Percentiles rank a stretch among this genome's conserved stretches.
These are phyloP conservation scores for Phanerotoma sp. DNA, from an alignment of 2,888 invertebrate genomes.

Conservation along the genomic window DNA sequence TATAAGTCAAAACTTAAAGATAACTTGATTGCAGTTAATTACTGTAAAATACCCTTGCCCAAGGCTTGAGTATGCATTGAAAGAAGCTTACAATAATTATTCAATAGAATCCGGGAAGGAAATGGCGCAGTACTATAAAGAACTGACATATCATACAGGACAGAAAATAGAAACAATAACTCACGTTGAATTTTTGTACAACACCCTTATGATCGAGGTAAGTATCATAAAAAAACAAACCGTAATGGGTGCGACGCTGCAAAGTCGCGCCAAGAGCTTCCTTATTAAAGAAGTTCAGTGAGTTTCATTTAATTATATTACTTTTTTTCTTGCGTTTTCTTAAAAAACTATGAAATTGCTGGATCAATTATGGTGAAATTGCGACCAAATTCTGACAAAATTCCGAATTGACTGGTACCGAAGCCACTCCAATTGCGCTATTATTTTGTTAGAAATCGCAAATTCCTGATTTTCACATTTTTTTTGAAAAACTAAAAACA, in stretches of 20 bases:
- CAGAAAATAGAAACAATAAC: constrained; percentile 62
- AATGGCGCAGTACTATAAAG: constrained; percentile 65
- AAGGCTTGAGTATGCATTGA: constrained; percentile 60
- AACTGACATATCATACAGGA: constrained; percentile 64
- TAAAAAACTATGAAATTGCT: no score
- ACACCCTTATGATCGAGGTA: constrained; percentile 68
- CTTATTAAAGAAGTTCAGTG: no score
- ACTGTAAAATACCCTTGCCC: constrained; percentile 61
- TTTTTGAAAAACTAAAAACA: no score
- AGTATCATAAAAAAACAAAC: no score
- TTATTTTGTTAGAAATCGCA: not conserved
- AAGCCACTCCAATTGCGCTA: no score
- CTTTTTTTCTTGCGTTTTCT: no score
- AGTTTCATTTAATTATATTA: no score
- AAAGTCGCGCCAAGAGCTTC: no score
- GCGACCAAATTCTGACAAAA: not conserved
- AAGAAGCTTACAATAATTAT: constrained; percentile 59
- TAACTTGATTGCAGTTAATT: constrained; percentile 52
- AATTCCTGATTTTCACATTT: not conserved
- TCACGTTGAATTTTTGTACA: constrained; percentile 72
- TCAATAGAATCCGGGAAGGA: constrained; percentile 60
- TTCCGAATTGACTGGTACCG: no score
- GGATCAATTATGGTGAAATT: not conserved
- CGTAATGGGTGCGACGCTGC: no score
- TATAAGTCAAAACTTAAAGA: constrained; percentile 29